Percentiles rank a stretch among this genome's conserved stretches.
phyloP scores from a whole-genome alignment of 1,140 invertebrate species.

The Cepaea nemoralis region DNA sequence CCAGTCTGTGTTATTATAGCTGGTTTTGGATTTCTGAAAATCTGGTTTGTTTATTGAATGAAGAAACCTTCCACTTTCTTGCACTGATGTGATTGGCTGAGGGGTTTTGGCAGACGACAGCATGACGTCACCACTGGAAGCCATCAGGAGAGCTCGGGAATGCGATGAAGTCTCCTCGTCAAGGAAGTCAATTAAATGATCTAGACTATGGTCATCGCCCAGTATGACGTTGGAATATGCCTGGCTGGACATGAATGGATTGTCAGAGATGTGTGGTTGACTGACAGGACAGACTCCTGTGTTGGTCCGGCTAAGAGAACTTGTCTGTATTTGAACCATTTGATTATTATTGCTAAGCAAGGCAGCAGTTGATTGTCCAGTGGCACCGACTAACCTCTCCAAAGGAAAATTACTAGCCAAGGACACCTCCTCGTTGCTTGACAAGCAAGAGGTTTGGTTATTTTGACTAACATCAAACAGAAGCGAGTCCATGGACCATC shows the following conservation, averaged over 20 bases:
- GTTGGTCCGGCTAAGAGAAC: too few species aligned
- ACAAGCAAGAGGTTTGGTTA: neutral
- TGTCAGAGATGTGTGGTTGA: neutral
- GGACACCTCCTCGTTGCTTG: neutral
- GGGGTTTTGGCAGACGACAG: conserved; percentile 5
- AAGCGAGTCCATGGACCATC: neutral
- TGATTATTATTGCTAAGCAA: too few species aligned
- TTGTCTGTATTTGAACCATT: too few species aligned
- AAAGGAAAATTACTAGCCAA: too few species aligned
- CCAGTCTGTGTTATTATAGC: neutral
- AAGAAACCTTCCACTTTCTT: neutral
- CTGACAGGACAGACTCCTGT: too few species aligned
- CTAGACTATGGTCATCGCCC: neutral
- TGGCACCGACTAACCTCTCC: too few species aligned
- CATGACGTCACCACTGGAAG: neutral
- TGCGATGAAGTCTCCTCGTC: neutral
- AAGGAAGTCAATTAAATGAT: neutral
- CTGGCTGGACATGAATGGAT: neutral
- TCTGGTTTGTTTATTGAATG: neutral
- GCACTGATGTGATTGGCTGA: neutral
- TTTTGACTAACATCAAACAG: neutral
- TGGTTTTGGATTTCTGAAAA: neutral
- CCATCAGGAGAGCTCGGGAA: neutral
- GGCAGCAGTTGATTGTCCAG: too few species aligned
- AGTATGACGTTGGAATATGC: neutral